Base-by-base conservation (phyloP, 2,888 invertebrate species). In the Mythimna loreyi region DNA sequence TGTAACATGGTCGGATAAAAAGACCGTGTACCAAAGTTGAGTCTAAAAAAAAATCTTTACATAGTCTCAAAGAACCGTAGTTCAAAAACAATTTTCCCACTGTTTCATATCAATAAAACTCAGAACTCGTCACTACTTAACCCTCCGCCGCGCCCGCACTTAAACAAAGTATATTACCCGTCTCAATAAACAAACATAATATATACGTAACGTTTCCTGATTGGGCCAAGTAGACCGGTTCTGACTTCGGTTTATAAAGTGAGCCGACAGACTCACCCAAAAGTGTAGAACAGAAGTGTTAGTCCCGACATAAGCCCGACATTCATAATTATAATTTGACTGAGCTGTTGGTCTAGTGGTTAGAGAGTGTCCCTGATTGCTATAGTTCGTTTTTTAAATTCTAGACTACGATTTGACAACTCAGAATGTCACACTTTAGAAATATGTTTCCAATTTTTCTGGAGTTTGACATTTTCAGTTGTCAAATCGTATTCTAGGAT, bases 181-280 rank as follows among this genome's bases (percentile, higher is more conserved):
- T 70, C 64, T 72, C 71, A 74, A 75, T 80, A 78, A 84, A 83
- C 80, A 76, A 81, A 82, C 78, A 69, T 59, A 62, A 68, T 72
- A 56, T 75, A 67, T 75, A 79, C 67, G 76, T 72, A 81, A 80
- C 79, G 83, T 83, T 86, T 86, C 87, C 86, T 86, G 78, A 80
- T 86, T 84, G 80, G 79, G 80, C 79, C 79, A 83, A 81, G 74
- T 79, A 75, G 72, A 86, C 88, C 84, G 85, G 88, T 87, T 80
- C 56, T 61, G 64, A 52, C 65, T 78, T 71, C 40, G 53, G 71
- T 72, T 71, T 69, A 58, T 72, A 76, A 80, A 79, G 80, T 56
- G 49, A 74, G 67, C 79, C 79, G 66, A 57, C 72, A 55, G 5
- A 53, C 25, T 1, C 66, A 75, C 33, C 21, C 8, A 60, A 79